These are phyloP conservation scores for Macropus fuliginosus DNA, from an alignment of 2,797 vertebrate genomes.

Conservation along the genomic window DNA sequence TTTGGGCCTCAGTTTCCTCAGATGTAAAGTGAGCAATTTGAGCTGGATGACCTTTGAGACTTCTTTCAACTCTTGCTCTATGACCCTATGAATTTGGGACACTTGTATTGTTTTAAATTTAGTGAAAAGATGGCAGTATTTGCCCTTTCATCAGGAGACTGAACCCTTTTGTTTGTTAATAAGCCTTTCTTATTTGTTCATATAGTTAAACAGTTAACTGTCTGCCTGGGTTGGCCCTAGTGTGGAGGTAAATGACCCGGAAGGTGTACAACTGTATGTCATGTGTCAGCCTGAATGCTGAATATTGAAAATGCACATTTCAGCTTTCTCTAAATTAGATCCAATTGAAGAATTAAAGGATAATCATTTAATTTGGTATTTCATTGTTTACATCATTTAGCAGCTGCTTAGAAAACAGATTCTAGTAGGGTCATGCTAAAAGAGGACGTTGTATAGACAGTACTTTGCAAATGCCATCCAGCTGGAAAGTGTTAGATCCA, in stretches of 20 bases:
- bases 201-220: constrained; percentile 28
- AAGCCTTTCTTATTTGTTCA: constrained; percentile 49
- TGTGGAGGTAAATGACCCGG: constrained; percentile 45
- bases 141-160: neutral
- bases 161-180: constrained; percentile 25
- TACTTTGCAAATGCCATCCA: neutral
- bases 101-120: neutral
- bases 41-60: neutral
- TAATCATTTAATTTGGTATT: constrained; percentile 46
- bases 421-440: constrained; percentile 24
- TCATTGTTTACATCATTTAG: constrained; percentile 43
- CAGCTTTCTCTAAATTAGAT: constrained; percentile 47
- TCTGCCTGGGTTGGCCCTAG: constrained; percentile 29
- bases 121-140: neutral
- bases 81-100: neutral
- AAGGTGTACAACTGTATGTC: neutral
- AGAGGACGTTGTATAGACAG: neutral
- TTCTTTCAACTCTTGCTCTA: neutral
- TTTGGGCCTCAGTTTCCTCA: neutral
- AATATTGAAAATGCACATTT: constrained; percentile 23
- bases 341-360: neutral
- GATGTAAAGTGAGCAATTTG: neutral
- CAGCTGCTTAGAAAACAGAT: neutral
- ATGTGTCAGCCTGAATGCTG: neutral
- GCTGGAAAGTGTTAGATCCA: neutral